Conservation (phyloP, 64 coral and sea anemone species). For the Montipora cactus region DNA sequence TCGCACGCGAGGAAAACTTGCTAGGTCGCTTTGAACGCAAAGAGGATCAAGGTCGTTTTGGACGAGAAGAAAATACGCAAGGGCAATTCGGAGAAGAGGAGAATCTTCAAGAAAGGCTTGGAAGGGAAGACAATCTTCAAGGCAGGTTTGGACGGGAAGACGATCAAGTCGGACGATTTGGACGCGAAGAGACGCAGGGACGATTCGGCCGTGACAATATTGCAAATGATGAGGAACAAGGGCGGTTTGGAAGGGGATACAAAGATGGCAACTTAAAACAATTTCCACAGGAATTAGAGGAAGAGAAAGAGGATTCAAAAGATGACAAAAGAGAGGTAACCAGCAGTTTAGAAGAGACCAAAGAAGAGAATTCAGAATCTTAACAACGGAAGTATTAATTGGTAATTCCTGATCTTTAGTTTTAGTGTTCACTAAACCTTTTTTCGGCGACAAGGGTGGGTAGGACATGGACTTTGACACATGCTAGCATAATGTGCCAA, state of each 20-base stretch:
- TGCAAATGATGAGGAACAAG: conserved; percentile 17
- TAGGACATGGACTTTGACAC: too few relatives aligned
- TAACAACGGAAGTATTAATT: conserved; percentile 23
- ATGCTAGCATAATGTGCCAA: too few relatives aligned
- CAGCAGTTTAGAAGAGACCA: conserved; percentile 32
- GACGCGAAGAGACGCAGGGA: conserved; percentile 43
- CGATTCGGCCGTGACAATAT: conserved; percentile 43
- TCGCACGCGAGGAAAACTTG: conserved; percentile 21
- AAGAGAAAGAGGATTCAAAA: background rate
- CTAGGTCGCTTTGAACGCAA: conserved; percentile 60
- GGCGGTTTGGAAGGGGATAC: conserved; percentile 45
- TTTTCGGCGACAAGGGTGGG: background rate
- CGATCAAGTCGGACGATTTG: conserved; percentile 57
- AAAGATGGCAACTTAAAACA: conserved; percentile 1
- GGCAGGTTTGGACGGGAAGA: conserved; percentile 56
- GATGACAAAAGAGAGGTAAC: background rate
- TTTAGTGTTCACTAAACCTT: background rate
- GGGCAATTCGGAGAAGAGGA: conserved; percentile 50
- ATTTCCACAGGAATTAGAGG: background rate
- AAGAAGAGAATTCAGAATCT: conserved; percentile 31
- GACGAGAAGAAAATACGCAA: conserved; percentile 5
- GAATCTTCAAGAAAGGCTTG: conserved; percentile 19
- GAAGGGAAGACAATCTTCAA: conserved; percentile 22
- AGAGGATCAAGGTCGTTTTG: conserved; percentile 66
- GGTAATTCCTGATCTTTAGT: background rate